Percentiles rank a stretch among this genome's conserved stretches.
phyloP scores from a whole-genome alignment of 1,140 invertebrate genomes.

The Nomia melanderi region DNA sequence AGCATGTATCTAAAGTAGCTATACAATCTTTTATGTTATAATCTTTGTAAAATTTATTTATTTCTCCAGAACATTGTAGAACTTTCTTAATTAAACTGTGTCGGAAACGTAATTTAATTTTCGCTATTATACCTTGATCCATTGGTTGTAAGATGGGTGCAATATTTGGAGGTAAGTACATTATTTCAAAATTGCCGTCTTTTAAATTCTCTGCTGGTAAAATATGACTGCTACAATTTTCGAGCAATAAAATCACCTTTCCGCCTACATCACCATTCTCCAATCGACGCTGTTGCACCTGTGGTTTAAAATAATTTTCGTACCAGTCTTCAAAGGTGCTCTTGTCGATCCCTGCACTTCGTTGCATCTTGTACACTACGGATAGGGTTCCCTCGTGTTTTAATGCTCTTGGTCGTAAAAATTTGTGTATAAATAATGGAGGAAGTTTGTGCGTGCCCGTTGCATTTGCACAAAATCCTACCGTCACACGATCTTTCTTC shows the following conservation, averaged over 20 bases:
- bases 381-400: background rate
- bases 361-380: background rate
- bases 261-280: background rate
- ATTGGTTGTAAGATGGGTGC: background rate
- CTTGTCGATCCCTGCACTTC: background rate
- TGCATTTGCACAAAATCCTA: background rate
- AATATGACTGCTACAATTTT: background rate
- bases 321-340: background rate
- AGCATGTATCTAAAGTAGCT: background rate
- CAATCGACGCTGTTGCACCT: background rate
- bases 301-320: background rate
- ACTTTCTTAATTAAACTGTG: background rate
- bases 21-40: background rate
- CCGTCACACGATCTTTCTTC: background rate
- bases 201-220: background rate
- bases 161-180: background rate
- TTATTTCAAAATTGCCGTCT: background rate
- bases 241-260: background rate
- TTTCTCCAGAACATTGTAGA: background rate
- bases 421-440: background rate
- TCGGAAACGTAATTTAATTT: background rate
- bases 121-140: background rate
- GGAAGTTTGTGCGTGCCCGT: background rate
- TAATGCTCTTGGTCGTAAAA: background rate
- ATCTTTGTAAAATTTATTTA: background rate